phyloP scores from a whole-genome alignment of 2,888 invertebrate genomes.

The Dasypolia templi region DNA sequence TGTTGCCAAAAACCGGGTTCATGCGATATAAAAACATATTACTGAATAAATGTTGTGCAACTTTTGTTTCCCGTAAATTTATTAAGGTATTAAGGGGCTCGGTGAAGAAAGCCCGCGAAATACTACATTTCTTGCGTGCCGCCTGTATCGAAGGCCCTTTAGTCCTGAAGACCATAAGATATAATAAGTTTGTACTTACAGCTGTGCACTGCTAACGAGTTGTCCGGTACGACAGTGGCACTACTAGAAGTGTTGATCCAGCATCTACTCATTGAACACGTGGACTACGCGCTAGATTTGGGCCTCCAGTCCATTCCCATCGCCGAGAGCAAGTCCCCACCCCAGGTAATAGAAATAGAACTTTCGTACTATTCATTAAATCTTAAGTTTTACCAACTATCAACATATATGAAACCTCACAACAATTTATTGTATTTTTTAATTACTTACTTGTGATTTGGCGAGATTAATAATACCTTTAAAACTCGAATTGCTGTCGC shows the following conservation, averaged over 20 bases:
- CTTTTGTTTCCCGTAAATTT: too few species aligned
- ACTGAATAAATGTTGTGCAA: too few species aligned
- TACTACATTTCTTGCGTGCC: too few species aligned
- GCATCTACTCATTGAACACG: slow-evolving; percentile 96
- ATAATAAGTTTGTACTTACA: slow-evolving; percentile 51
- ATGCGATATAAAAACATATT: too few species aligned
- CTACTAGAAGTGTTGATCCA: slow-evolving; percentile 96
- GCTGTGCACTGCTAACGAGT: slow-evolving; percentile 94
- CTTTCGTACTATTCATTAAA: not conserved
- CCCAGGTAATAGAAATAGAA: slow-evolving; percentile 88
- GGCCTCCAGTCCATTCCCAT: slow-evolving; percentile 97
- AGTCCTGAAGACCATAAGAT: not conserved
- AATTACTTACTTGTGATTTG: not conserved
- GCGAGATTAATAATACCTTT: not conserved
- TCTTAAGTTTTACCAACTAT: not conserved
- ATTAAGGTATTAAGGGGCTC: too few species aligned
- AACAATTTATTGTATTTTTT: not conserved
- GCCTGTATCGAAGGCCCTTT: not conserved
- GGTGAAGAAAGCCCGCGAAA: too few species aligned
- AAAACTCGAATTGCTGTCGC: not conserved
- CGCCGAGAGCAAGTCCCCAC: slow-evolving; percentile 95
- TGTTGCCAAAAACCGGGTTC: too few species aligned
- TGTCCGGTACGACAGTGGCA: slow-evolving; percentile 94
- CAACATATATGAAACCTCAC: not conserved
- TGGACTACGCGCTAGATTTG: slow-evolving; percentile 98